A percentile compares a stretch with the other conserved stretches of the same genome.
These are phyloP conservation scores for Calliphora vicina DNA, from an alignment of 1,140 invertebrate species.

Conservation along the genomic window DNA sequence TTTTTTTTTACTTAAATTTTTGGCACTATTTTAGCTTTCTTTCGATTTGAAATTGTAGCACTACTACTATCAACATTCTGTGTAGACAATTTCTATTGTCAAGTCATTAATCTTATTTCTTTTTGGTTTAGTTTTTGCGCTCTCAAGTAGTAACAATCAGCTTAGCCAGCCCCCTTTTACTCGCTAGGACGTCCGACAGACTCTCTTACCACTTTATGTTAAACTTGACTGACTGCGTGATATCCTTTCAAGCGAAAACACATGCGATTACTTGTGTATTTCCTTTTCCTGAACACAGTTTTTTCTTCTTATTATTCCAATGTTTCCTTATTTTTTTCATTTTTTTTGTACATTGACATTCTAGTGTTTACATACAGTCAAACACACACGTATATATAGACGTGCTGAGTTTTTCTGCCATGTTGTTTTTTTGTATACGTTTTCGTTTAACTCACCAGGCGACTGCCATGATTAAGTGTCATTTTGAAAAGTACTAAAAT, in stretches of 20 bases:
- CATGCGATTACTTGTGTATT: conserved; percentile 55
- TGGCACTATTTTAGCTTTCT: not conserved
- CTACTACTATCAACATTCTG: not conserved
- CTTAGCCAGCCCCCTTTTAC: not conserved
- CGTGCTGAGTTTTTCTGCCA: conserved; percentile 48
- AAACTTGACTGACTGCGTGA: conserved; percentile 44
- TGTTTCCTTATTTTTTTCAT: too few relatives aligned
- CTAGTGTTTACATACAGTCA: not conserved
- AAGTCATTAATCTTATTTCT: conserved; percentile 34
- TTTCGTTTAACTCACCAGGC: conserved; percentile 4
- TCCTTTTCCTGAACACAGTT: conserved; percentile 46
- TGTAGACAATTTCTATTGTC: conserved; percentile 31
- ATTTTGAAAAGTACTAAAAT: conserved; percentile 63
- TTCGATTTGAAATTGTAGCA: not conserved
- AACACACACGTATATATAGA: not conserved
- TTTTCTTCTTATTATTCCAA: not conserved
- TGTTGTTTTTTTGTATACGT: not conserved
- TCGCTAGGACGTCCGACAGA: not conserved
- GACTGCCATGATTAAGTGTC: conserved; percentile 61
- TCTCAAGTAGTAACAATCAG: conserved; percentile 17
- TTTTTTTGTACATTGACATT: not conserved
- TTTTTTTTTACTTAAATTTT: not conserved
- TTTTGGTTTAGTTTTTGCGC: not conserved
- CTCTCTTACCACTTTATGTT: not conserved
- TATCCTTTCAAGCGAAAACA: conserved; percentile 61